These are phyloP conservation scores for Corythornis madagascariensis DNA, from an alignment of 2,113 vertebrate genomes.

Conservation along the genomic window DNA sequence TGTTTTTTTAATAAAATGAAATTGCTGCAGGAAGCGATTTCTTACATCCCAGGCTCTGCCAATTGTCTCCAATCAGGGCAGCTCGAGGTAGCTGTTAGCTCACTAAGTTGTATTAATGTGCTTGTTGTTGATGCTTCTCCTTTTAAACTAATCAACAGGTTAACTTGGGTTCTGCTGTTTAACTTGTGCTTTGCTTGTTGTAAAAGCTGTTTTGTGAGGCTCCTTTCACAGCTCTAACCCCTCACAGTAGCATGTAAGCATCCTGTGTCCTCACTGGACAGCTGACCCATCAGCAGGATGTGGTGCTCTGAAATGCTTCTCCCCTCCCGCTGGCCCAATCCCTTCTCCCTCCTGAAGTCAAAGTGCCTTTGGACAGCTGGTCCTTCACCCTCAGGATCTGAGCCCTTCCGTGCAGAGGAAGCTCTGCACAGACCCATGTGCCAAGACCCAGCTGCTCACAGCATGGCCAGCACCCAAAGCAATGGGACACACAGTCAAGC, in stretches of 20 bases:
- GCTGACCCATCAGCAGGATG: background rate
- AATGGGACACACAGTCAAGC: rapidly evolving
- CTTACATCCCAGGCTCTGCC: constrained; percentile 54
- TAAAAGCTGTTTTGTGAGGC: background rate
- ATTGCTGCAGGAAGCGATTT: constrained; percentile 58
- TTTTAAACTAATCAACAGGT: background rate
- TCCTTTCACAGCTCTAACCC: background rate
- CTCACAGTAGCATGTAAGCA: background rate
- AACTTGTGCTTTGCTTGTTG: background rate
- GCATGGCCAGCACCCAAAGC: rapidly evolving
- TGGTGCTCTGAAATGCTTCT: background rate
- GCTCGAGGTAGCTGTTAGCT: constrained; percentile 27
- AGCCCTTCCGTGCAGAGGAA: background rate
- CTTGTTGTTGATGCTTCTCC: constrained; percentile 23
- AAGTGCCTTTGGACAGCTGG: background rate
- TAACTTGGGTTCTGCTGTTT: background rate
- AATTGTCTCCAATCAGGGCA: constrained; percentile 47
- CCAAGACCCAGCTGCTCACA: background rate
- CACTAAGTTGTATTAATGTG: constrained; percentile 54
- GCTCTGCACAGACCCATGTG: background rate
- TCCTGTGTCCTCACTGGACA: background rate
- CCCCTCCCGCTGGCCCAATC: background rate
- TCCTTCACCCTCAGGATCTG: background rate
- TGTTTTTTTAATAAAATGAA: constrained; percentile 59
- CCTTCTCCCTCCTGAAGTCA: background rate